Conservation (phyloP, 2,888 invertebrate species). For the Caenorhabditis doughertyi region DNA sequence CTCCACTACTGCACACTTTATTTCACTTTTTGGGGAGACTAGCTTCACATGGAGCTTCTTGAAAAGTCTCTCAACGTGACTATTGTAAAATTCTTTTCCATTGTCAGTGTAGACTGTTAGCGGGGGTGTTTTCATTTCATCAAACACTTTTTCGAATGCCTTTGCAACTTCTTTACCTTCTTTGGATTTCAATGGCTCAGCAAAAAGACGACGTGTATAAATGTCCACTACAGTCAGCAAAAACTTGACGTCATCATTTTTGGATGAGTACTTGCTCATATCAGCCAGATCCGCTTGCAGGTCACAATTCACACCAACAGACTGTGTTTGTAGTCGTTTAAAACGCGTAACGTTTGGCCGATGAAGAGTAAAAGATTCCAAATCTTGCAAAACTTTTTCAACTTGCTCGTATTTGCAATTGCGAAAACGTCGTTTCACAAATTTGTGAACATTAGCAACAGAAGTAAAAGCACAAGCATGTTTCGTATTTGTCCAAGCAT, state of each 20-base stretch:
- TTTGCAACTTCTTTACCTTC: neutral
- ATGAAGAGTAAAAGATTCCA: constrained; percentile 9
- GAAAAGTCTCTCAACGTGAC: neutral
- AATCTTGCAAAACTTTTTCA: neutral
- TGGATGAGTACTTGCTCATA: neutral
- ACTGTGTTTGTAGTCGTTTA: neutral
- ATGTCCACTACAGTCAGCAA: neutral
- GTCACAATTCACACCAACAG: neutral
- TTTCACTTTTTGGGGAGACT: constrained; percentile 16
- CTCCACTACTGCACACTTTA: constrained; percentile 17
- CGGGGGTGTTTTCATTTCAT: neutral
- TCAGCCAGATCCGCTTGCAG: constrained; percentile 14
- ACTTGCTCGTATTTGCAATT: neutral
- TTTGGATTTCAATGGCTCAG: neutral
- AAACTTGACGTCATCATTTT: neutral
- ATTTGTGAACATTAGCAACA: constrained; percentile 4
- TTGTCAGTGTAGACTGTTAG: constrained; percentile 1
- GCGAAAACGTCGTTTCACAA: neutral
- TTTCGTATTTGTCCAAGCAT: neutral
- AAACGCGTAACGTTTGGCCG: neutral
- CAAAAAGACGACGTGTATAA: constrained; percentile 19
- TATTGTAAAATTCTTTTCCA: constrained; percentile 32
- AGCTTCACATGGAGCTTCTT: neutral
- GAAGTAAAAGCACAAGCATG: constrained; percentile 20
- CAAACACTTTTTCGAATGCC: neutral